These are phyloP conservation scores for Pungitius pungitius DNA, from an alignment of 2,113 vertebrate genomes.

Conservation along the genomic window DNA sequence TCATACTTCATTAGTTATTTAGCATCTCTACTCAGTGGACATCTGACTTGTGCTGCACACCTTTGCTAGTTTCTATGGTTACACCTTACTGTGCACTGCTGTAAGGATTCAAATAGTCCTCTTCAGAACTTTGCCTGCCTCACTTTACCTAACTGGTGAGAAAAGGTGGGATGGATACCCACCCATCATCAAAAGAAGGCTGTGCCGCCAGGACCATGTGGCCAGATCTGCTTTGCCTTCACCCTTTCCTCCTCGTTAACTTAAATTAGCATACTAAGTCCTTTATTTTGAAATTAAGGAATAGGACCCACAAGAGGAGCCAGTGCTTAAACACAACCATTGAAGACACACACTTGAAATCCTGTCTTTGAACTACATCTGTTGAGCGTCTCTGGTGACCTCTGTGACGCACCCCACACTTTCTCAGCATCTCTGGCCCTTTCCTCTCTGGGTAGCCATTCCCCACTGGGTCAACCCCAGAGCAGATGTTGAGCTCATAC, in stretches of 20 bases:
- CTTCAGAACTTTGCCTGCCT: slow-evolving; percentile 8
- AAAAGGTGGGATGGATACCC: slow-evolving; percentile 15
- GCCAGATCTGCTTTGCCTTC: slow-evolving; percentile 28
- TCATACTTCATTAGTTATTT: not conserved
- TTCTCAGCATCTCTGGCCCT: slow-evolving; percentile 56
- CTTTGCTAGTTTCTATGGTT: slow-evolving; percentile 60
- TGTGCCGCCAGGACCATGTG: slow-evolving; percentile 11
- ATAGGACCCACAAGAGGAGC: slow-evolving; percentile 1
- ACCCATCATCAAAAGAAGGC: slow-evolving; percentile 8
- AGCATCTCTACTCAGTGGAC: not conserved
- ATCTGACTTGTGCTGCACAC: slow-evolving; percentile 13
- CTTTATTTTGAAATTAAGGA: too few species aligned
- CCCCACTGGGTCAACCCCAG: slow-evolving; percentile 53
- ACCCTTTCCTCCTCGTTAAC: slow-evolving; percentile 38
- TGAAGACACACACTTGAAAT: not conserved
- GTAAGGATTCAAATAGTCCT: slow-evolving; percentile 6
- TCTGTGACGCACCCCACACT: slow-evolving; percentile 32
- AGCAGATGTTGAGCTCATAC: slow-evolving; percentile 43
- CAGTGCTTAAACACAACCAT: not conserved
- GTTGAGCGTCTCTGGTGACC: slow-evolving; percentile 53
- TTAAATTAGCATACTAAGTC: slow-evolving; percentile 31
- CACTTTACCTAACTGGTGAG: slow-evolving; percentile 21
- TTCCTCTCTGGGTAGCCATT: slow-evolving; percentile 42
- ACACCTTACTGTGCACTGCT: slow-evolving; percentile 26
- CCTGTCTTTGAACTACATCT: slow-evolving; percentile 49